These are phyloP conservation scores for Leptinotarsa peninsularis DNA, from an alignment of 2,888 invertebrate species.

Conservation along the genomic window DNA sequence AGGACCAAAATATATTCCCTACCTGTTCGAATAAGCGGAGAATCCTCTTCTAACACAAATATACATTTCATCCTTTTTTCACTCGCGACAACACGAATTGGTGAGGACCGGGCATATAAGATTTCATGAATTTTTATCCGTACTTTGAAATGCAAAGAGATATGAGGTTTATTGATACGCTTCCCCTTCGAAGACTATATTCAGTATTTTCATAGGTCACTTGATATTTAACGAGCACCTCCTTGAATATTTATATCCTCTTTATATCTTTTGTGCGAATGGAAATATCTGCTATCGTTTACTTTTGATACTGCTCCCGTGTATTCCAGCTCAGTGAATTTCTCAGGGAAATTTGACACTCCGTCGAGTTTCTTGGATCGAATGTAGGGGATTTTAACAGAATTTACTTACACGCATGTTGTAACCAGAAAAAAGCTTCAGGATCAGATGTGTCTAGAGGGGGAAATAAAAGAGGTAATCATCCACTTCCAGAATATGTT, in stretches of 20 bases:
- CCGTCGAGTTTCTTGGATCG: not conserved
- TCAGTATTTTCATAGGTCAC: conserved; percentile 58
- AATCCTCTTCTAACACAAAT: not conserved
- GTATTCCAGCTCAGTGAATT: conserved; percentile 9
- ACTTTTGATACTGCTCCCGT: conserved; percentile 42
- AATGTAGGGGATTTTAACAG: not conserved
- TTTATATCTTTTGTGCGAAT: conserved; percentile 58
- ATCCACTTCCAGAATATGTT: too few species aligned
- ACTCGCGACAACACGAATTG: not conserved
- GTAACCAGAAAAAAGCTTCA: not conserved
- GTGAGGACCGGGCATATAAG: not conserved
- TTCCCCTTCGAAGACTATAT: conserved; percentile 23
- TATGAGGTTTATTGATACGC: conserved; percentile 19
- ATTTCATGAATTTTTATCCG: conserved; percentile 4
- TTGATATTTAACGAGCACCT: conserved; percentile 60
- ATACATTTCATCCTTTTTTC: not conserved
- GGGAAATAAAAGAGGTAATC: too few species aligned
- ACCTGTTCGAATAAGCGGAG: not conserved
- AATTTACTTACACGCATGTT: not conserved
- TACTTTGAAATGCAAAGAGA: conserved; percentile 3
- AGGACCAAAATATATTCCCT: not conserved
- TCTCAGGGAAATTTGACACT: conserved; percentile 9
- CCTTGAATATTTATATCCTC: conserved; percentile 61
- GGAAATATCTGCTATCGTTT: conserved; percentile 57
- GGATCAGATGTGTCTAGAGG: too few species aligned